Percentiles rank a stretch among this genome's conserved stretches.
Evolutionary conservation across 64 coral and sea anemone genomes (phyloP).

Genomic region (Montipora foliosa): DNA sequence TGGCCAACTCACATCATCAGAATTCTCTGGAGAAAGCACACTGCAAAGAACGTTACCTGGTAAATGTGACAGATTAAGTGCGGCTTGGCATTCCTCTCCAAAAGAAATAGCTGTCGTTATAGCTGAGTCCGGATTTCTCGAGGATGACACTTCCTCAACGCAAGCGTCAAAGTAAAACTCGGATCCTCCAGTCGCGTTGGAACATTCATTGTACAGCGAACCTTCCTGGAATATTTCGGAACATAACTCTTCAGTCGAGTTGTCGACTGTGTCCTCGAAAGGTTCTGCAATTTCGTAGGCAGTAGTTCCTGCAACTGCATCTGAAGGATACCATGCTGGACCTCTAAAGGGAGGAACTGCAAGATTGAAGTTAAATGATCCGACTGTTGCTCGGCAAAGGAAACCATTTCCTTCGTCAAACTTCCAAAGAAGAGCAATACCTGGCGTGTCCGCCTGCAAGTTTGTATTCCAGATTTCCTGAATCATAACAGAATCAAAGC

Average conservation of each 20-base stretch:
- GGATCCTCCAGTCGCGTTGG: slow-evolving; percentile 63
- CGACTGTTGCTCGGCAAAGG: slow-evolving; percentile 57
- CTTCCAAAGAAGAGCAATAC: slow-evolving; percentile 90
- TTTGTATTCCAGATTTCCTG: slow-evolving; percentile 76
- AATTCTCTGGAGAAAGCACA: slow-evolving; percentile 73
- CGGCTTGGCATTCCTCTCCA: slow-evolving; percentile 85
- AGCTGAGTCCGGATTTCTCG: slow-evolving; percentile 60
- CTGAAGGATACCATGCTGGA: slow-evolving; percentile 88
- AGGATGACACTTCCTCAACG: slow-evolving; percentile 75
- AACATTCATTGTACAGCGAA: slow-evolving; percentile 71
- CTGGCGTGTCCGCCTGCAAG: slow-evolving; percentile 19
- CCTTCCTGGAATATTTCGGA: slow-evolving; percentile 71
- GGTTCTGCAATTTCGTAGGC: slow-evolving; percentile 23
- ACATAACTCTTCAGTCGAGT: slow-evolving; percentile 68
- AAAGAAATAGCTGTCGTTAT: slow-evolving; percentile 68
- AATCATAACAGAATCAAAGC: slow-evolving; percentile 84
- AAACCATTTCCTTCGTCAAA: slow-evolving; percentile 92
- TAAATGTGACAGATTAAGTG: slow-evolving; percentile 74
- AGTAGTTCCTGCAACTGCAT: slow-evolving; percentile 58
- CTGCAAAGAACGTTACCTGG: slow-evolving; percentile 87
- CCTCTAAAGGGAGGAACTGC: slow-evolving; percentile 77
- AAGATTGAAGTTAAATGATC: slow-evolving; percentile 67
- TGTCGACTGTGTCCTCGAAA: slow-evolving; percentile 50
- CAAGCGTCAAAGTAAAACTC: slow-evolving; percentile 88
- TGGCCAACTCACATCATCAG: slow-evolving; percentile 78